Evolutionary conservation across 2,113 vertebrate genomes (phyloP).

Genomic region (Crocuta crocuta): DNA sequence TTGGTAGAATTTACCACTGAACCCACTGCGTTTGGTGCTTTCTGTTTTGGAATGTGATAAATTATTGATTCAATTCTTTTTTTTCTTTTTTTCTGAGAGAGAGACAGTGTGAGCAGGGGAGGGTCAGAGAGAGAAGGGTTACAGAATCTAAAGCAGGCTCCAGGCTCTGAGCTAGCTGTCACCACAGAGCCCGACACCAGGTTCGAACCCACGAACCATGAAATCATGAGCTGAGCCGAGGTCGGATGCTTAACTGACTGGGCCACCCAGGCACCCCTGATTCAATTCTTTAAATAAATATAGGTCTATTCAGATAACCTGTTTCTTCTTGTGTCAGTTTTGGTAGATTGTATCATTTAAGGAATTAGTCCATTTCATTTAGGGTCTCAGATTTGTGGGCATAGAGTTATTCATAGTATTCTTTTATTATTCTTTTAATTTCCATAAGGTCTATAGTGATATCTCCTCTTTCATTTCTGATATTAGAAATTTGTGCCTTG

Average conservation of each 20-base stretch:
- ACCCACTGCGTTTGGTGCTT: neutral
- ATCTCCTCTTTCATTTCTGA: neutral
- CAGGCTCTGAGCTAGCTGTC: no score
- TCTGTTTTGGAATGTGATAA: neutral
- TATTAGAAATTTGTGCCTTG: neutral
- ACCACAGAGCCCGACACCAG: no score
- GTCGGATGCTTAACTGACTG: no score
- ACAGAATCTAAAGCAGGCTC: no score
- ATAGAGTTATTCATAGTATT: neutral
- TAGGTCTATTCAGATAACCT: neutral
- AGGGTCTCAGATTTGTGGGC: neutral
- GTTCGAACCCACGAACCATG: no score
- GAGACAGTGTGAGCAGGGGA: no score
- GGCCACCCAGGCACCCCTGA: neutral
- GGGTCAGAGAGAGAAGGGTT: no score
- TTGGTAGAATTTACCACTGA: neutral
- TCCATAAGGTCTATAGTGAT: neutral
- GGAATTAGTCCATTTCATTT: neutral
- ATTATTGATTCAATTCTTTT: neutral
- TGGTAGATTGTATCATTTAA: neutral
- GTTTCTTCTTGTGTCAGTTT: neutral
- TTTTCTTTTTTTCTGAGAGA: no score
- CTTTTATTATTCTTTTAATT: neutral
- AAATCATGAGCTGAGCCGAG: no score
- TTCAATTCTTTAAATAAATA: neutral